Conservation (phyloP, 30 jellyfish, hydroid and myxozoan genomes). For the Morbakka virulenta region DNA sequence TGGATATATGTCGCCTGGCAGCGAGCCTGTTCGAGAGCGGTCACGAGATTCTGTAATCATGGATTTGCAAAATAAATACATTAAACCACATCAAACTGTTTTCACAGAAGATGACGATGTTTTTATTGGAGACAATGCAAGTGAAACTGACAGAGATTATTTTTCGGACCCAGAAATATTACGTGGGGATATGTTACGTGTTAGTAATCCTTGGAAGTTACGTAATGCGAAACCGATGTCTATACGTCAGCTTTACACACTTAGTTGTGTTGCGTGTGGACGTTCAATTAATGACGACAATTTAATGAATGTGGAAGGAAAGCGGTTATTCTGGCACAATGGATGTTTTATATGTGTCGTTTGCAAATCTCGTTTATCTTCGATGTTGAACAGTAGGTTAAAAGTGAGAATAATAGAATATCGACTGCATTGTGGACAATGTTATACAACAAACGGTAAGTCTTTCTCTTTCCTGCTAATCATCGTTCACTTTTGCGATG, state of each 20-base stretch:
- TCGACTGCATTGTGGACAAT: slow-evolving; percentile 48
- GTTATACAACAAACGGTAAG: slow-evolving; percentile 66
- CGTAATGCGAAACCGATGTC: slow-evolving; percentile 30
- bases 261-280: slow-evolving; percentile 42
- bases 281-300: slow-evolving; percentile 20
- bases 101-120: slow-evolving; percentile 39
- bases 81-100: no score
- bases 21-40: no score
- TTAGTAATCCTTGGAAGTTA: slow-evolving; percentile 11
- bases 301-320: slow-evolving; percentile 45
- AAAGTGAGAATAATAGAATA: slow-evolving; percentile 41
- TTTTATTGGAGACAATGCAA: not conserved
- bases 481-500: no score
- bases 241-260: not conserved
- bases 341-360: slow-evolving; percentile 51
- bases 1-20: no score
- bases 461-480: no score
- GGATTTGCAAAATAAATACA: no score
- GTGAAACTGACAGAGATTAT: not conserved
- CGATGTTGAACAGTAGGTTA: not conserved
- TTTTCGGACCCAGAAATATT: slow-evolving; percentile 31
- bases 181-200: not conserved
- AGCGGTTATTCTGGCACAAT: slow-evolving; percentile 49
- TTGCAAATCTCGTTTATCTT: slow-evolving; percentile 30
- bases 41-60: no score